These are phyloP conservation scores for Hirundo rustica DNA, from an alignment of 2,797 vertebrate species.

Conservation along the genomic window DNA sequence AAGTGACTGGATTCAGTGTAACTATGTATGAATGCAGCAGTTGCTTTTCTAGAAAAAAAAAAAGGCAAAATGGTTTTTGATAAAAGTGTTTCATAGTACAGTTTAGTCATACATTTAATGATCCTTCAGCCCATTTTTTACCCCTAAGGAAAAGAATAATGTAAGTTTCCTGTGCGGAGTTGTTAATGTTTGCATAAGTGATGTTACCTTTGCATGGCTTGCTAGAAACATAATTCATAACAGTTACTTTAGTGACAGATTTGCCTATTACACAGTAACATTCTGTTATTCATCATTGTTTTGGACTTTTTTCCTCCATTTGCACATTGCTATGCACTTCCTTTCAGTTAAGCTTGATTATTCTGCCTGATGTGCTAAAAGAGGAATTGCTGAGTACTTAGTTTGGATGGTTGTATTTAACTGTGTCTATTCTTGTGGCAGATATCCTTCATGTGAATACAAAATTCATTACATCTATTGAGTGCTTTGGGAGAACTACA, in stretches of 20 bases:
- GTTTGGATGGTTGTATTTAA: constrained; percentile 27
- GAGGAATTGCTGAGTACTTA: constrained; percentile 50
- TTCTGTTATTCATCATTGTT: constrained; percentile 43
- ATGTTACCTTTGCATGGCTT: neutral
- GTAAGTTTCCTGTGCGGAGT: neutral
- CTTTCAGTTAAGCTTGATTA: constrained; percentile 61
- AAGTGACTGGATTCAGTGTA: neutral
- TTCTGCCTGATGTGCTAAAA: constrained; percentile 48
- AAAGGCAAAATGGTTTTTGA: neutral
- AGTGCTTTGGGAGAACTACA: neutral
- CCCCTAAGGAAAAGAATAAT: constrained; percentile 44
- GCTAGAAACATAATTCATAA: neutral
- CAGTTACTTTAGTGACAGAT: neutral
- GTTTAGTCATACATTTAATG: constrained; percentile 21
- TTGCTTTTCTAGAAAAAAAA: neutral
- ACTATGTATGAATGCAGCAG: neutral
- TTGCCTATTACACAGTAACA: neutral
- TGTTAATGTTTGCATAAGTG: neutral
- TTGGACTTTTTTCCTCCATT: neutral
- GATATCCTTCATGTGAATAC: neutral
- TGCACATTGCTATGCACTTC: constrained; percentile 31
- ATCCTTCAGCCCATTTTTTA: constrained; percentile 17
- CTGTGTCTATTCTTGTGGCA: neutral
- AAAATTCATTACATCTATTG: neutral
- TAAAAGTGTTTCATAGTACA: neutral